A percentile compares a stretch with the other conserved stretches of the same genome.
Conservation (phyloP, 2,888 invertebrate genomes). For the Molanna angustata region DNA sequence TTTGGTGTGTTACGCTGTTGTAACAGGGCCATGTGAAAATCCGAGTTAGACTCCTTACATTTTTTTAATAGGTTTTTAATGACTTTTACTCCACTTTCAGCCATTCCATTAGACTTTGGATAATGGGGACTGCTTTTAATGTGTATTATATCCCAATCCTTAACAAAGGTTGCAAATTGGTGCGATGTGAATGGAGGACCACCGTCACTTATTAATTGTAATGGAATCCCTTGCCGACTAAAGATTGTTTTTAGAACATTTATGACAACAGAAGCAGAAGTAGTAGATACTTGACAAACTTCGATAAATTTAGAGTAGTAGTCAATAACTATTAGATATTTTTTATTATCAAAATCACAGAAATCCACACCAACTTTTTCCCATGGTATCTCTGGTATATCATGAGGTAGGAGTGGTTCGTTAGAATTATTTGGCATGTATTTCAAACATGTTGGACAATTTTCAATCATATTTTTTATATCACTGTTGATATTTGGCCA, state of each 20-base stretch:
- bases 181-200: constrained; percentile 1
- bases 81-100: constrained; percentile 2
- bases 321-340: constrained; percentile 1
- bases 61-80: constrained; percentile 5
- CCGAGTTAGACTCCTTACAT: not conserved
- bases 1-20: constrained; percentile 4
- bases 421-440: constrained; percentile 1
- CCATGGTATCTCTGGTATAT: constrained; percentile 1
- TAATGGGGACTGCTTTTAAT: constrained; percentile 2
- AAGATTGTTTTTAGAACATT: constrained; percentile 1
- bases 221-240: not conserved
- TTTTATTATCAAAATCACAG: not conserved
- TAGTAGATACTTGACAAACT: not conserved
- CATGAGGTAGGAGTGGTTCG: constrained; percentile 2
- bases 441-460: constrained; percentile 3
- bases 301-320: constrained; percentile 2
- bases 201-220: constrained; percentile 3
- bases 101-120: constrained; percentile 3
- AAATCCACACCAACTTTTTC: constrained; percentile 4
- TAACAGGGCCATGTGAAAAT: not conserved
- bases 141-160: not conserved
- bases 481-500: constrained; percentile 1
- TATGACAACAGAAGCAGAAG: not conserved
- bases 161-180: not conserved
- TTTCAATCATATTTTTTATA: not conserved